Conservation (phyloP, 1,140 invertebrate species). For the Oncopodura yosiiana region DNA sequence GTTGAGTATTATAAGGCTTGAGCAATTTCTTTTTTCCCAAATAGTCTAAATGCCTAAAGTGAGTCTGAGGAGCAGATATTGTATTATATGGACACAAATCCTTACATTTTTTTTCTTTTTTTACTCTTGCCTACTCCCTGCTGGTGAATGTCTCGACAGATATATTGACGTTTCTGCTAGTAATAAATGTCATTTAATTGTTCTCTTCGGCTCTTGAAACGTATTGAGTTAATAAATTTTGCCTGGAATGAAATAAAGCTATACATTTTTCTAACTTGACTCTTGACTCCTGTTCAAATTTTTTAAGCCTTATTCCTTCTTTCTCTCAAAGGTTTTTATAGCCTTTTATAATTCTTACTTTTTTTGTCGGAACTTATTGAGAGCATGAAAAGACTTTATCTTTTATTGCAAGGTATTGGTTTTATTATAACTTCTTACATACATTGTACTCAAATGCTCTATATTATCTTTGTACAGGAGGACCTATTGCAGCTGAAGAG, state of each 20-base stretch:
- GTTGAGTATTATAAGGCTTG: too few relatives aligned
- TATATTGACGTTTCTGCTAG: too few relatives aligned
- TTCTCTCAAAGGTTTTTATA: background rate
- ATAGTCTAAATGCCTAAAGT: too few relatives aligned
- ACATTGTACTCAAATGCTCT: constrained; percentile 11
- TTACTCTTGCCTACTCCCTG: too few relatives aligned
- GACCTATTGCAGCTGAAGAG: constrained; percentile 41
- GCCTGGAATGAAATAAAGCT: constrained; percentile 19
- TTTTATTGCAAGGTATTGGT: background rate
- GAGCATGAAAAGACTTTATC: background rate
- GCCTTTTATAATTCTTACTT: background rate
- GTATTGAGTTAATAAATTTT: constrained; percentile 36
- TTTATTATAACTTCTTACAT: background rate
- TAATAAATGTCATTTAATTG: constrained; percentile 37
- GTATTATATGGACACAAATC: too few relatives aligned
- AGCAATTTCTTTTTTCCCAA: too few relatives aligned
- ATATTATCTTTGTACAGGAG: constrained; percentile 40
- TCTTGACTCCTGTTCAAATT: constrained; percentile 1
- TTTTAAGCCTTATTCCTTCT: constrained; percentile 1
- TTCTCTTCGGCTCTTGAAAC: constrained; percentile 19
- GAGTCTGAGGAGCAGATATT: too few relatives aligned
- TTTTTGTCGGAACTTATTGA: background rate
- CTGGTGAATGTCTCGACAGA: too few relatives aligned
- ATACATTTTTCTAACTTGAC: constrained; percentile 20
- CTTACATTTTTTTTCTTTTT: too few relatives aligned